Conservation (phyloP, 1,140 invertebrate genomes). For the Thaumatotibia leucotreta region DNA sequence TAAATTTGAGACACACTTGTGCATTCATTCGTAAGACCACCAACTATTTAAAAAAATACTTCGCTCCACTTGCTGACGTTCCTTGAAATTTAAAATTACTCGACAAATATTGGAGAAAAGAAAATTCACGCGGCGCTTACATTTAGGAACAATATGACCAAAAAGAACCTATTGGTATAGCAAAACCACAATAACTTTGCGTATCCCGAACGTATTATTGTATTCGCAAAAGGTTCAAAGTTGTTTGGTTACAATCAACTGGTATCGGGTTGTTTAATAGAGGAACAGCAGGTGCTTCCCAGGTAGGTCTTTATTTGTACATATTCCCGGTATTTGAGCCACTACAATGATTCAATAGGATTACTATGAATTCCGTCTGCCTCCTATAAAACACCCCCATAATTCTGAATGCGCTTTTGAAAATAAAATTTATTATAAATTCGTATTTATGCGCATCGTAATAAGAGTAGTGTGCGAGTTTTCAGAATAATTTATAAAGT, state of each 20-base stretch:
- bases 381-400: conserved; percentile 6
- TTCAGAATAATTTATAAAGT: not conserved
- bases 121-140: conserved; percentile 55
- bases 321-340: conserved; percentile 36
- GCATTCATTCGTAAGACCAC: not conserved
- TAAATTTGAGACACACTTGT: not conserved
- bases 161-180: conserved; percentile 16
- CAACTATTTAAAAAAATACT: not conserved
- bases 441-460: not conserved
- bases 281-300: conserved; percentile 54
- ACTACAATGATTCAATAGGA: conserved; percentile 43
- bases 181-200: not conserved
- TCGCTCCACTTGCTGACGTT: conserved; percentile 9
- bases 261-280: not conserved
- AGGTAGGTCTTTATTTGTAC: conserved; percentile 56
- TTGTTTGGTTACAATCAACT: not conserved
- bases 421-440: not conserved
- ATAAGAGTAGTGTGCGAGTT: not conserved
- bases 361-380: conserved; percentile 38
- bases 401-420: not conserved
- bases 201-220: not conserved
- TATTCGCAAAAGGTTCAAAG: not conserved
- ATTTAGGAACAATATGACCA: conserved; percentile 23
- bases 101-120: conserved; percentile 24
- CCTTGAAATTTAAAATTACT: conserved; percentile 17